Conservation (phyloP, 1,140 invertebrate genomes). For the Drosophila tropicalis region DNA sequence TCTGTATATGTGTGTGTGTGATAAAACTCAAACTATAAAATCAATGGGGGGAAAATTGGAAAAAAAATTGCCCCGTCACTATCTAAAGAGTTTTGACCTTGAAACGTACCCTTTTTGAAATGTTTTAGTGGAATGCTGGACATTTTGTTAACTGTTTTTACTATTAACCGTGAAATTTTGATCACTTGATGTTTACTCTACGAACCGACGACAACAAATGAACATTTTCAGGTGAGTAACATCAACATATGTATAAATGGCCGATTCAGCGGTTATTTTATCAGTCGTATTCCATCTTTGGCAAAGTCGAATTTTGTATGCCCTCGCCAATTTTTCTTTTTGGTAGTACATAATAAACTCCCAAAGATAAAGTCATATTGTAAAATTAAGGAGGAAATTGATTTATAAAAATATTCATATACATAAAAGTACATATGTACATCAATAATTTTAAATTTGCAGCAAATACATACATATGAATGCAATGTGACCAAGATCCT, state of each 20-base stretch:
- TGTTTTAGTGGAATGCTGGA: constrained; percentile 55
- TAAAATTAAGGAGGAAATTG: no score
- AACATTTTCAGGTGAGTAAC: neutral
- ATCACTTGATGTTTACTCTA: constrained; percentile 1
- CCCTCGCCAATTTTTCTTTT: neutral
- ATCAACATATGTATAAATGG: no score
- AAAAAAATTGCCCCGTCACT: constrained; percentile 26
- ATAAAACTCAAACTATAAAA: constrained; percentile 40
- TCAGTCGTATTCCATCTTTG: neutral
- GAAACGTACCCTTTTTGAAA: constrained; percentile 67
- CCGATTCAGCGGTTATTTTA: neutral
- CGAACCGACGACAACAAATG: neutral
- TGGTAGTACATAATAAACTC: no score
- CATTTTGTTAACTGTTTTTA: constrained; percentile 30
- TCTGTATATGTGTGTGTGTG: constrained; percentile 7
- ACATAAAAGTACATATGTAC: no score
- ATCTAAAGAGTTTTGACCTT: constrained; percentile 30
- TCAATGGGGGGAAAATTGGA: constrained; percentile 16
- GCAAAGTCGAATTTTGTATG: neutral
- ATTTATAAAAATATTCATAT: no score
- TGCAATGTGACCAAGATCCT: no score
- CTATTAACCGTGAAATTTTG: constrained; percentile 18
- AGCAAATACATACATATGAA: no score
- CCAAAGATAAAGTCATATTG: no score
- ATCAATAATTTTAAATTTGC: no score